A percentile compares a stretch with the other conserved stretches of the same genome.
Evolutionary conservation across 2,797 vertebrate species (phyloP).

Genomic region (Halcyon badia): DNA sequence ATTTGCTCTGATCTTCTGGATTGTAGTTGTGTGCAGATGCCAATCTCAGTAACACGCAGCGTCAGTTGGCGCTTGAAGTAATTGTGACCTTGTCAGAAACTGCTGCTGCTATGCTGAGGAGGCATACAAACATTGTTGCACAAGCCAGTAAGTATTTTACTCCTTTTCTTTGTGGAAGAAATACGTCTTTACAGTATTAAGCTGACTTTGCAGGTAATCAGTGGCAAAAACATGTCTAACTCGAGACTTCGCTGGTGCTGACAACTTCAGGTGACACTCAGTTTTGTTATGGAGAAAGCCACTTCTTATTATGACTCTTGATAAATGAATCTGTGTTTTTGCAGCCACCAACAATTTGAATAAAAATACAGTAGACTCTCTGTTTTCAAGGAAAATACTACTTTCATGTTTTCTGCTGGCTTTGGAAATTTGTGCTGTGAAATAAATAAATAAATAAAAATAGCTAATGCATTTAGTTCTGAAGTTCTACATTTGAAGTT

Average conservation of each 20-base stretch:
- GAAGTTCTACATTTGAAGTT: background rate
- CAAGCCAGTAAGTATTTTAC: slow-evolving; percentile 91
- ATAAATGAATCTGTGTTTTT: background rate
- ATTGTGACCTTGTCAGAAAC: slow-evolving; percentile 98
- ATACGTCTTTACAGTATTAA: background rate
- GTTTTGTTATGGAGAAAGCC: background rate
- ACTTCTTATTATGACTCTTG: background rate
- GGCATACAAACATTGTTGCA: slow-evolving; percentile 92
- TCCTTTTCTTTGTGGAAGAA: background rate
- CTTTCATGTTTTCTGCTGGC: background rate
- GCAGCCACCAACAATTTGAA: background rate
- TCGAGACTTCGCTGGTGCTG: background rate
- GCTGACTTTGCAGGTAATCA: background rate
- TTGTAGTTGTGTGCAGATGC: slow-evolving; percentile 92
- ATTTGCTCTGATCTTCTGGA: slow-evolving; percentile 6
- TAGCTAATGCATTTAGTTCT: background rate
- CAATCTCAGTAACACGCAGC: slow-evolving; percentile 95
- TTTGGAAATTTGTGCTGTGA: background rate
- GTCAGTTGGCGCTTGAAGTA: slow-evolving; percentile 95
- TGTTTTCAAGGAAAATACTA: background rate
- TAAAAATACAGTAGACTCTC: background rate
- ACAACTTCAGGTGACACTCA: background rate
- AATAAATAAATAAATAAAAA: background rate
- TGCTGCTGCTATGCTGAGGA: slow-evolving; percentile 96
- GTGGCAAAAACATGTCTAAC: background rate